Evolutionary conservation across 1,140 invertebrate species (phyloP), one percentile per base, ranked within the genome.

Genomic region (Cydia fagiglandana): DNA sequence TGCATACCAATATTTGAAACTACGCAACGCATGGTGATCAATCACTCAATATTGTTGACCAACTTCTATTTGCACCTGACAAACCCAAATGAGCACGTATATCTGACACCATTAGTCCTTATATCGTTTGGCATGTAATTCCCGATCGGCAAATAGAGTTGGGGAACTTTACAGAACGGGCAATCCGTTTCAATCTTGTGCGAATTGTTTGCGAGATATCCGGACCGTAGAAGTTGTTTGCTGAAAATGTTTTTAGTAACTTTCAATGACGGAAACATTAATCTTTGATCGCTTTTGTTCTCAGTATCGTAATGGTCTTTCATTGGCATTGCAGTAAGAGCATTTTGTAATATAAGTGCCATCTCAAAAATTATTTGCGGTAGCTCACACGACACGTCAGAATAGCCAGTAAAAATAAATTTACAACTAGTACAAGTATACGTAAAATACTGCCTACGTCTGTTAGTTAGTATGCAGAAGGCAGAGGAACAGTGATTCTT

Each of bases 161-260:
- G 34, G n/a, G 9, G n/a, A 70, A 70, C 30, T 70, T 70, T 70
- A 70, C 66, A 70, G 66, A 70, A 70, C 66, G 66, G 66, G 66
- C 66, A 70, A 70, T 70, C 66, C 66, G 66, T 70, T 70, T 70
- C 66, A 70, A 70, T 70, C 66, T 70, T 70, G 66, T 70, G 66
- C 45, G 66, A 70, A 70, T 70, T 70, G 66, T 70, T 70, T 70
- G 66, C 38, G 66, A 70, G 30, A 70, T 70, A 70, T 70, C 45
- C 38, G 28, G 66, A 70, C 66, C 34, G 34, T 45, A 41, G 66
- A 70, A 70, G 38, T 70, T 70, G 66, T 70, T 70, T 45, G 4
- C 17, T 70, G 30, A 70, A 70, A 70, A 70, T 70, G 34, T 38
- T 70, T 70, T 70, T 38, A 17, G 66, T 70, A 17, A 45, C 66